Evolutionary conservation across 2,113 vertebrate genomes (phyloP), one percentile per base, ranked within the genome.

Genomic region (Malaclemys terrapin): DNA sequence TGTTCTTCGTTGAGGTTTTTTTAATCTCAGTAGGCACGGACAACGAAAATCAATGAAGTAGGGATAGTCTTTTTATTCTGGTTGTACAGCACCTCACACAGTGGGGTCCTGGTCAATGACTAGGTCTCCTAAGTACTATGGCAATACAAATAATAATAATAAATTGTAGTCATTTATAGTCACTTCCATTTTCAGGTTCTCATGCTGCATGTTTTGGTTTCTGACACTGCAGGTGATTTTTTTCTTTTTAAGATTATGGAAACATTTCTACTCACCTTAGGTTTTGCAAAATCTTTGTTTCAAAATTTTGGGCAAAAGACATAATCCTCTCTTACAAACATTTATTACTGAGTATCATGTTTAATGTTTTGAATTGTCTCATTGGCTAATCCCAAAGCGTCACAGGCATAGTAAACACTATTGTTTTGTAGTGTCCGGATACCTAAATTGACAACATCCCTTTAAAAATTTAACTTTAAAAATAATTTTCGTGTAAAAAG

Each of bases 281-380:
- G 16, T 38, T 72, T 72, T 72, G n/a, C n/a, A 72, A 72, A 38
- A 72, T 38, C n/a, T 42, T 42, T 42, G n/a, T 75, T 75, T 75
- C 38, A 24, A n/a, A 75, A 31, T 16, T 35, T 4, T 35, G 54
- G 24, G n/a, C n/a, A 1, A 45, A 59, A 20, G 1, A 8, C 3
- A 65, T 5, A 42, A 5, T 0, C 7, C 42, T 7, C 10, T 19
- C 45, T n/a, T 3, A 10, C 35, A 17, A 24, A 8, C 14, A 14
- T 2, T 25, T 24, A 47, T 1, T 31, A 29, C 69, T 9, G 5
- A 42, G n/a, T 65, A 8, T 38, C 27, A 27, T 35, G 42, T 3
- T 75, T 35, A 31, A 50, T 0, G 4, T 69, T 12, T 3, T 6
- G 3, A 5, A 11, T 24, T 5, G n/a, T 42, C 19, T 75, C 20